Base-by-base conservation (phyloP, 2,113 vertebrate species). In the Vidua macroura region DNA sequence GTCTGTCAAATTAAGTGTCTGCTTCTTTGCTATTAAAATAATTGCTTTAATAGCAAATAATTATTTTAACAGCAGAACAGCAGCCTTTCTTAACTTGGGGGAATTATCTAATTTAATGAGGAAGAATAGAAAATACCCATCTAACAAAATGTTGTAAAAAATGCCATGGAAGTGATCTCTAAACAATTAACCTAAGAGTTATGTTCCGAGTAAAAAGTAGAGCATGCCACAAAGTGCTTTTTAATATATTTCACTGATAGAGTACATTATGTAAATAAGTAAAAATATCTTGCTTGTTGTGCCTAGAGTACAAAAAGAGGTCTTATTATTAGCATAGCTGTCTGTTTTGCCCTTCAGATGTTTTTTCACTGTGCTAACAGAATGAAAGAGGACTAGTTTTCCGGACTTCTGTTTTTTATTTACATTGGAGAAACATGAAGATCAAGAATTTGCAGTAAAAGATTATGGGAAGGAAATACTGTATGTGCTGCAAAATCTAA, bases 151-250 rank as follows among this genome's bases (percentile, higher is more conserved):
- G 90, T 68, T 96, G 92, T 93, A 94, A 95, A 90, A 95, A 96
- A 95, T 90, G 95, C 95, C 73, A 28, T 94, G 83, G 73, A 96
- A 96, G 88, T 96, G 95, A 96, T 97, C 96, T 97, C 96, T 97
- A 97, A 97, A 96, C 96, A 97, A 97, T 96, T 96, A 97, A 97
- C 96, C 95, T 96, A 97, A 95, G 95, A 97, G 88, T 96, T 92
- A 94, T 88, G 77, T 93, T 95, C 95, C 0, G 2, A 93, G 90
- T 92, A 86, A 92, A 97, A 96, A 97, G 92, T 97, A 91, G 95
- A 96, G 69, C 95, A 93, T 89, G 95, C 93, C 95, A 84, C 96
- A 96, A 83, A 97, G 93, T 94, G 95, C 86, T 97, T 95, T 92
- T 92, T 92, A 96, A 94, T 96, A 93, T 77, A 90, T 88, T 93